phyloP scores from a whole-genome alignment of 37 sponge, comb jelly and placozoan genomes.

The Lycopodina hypogea region DNA sequence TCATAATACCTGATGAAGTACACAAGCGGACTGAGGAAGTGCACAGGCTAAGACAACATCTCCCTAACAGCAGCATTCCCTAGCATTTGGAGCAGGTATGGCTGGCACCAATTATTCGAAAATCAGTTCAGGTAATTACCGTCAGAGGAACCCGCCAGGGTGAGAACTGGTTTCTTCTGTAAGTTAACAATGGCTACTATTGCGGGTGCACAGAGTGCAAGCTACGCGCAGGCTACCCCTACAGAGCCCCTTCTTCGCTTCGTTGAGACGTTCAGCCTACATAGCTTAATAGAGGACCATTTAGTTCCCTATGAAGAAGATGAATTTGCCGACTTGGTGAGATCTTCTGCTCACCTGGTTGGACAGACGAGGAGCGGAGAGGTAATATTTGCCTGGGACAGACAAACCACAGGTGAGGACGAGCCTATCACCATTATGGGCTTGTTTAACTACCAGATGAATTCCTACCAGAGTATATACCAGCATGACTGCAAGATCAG shows the following conservation, averaged over 20 bases:
- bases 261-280: slow-evolving; percentile 35
- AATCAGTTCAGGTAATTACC: too few relatives aligned
- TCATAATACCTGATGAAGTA: too few relatives aligned
- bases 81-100: too few relatives aligned
- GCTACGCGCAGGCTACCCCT: neutral
- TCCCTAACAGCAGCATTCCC: too few relatives aligned
- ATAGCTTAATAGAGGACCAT: slow-evolving; percentile 18
- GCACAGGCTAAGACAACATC: too few relatives aligned
- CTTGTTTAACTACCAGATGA: neutral
- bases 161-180: too few relatives aligned
- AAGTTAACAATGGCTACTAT: slow-evolving; percentile 1
- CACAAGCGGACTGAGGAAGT: too few relatives aligned
- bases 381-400: slow-evolving; percentile 50
- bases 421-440: slow-evolving; percentile 34
- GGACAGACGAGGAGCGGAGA: slow-evolving; percentile 53
- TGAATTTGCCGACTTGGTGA: slow-evolving; percentile 12
- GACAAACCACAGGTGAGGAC: neutral
- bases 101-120: too few relatives aligned
- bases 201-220: neutral
- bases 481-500: slow-evolving; percentile 26
- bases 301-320: slow-evolving; percentile 8
- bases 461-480: slow-evolving; percentile 22
- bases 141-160: too few relatives aligned
- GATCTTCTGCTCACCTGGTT: slow-evolving; percentile 15
- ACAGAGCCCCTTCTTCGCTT: slow-evolving; percentile 35